Conservation (phyloP, 2,888 invertebrate species). For the Globia sparganii region DNA sequence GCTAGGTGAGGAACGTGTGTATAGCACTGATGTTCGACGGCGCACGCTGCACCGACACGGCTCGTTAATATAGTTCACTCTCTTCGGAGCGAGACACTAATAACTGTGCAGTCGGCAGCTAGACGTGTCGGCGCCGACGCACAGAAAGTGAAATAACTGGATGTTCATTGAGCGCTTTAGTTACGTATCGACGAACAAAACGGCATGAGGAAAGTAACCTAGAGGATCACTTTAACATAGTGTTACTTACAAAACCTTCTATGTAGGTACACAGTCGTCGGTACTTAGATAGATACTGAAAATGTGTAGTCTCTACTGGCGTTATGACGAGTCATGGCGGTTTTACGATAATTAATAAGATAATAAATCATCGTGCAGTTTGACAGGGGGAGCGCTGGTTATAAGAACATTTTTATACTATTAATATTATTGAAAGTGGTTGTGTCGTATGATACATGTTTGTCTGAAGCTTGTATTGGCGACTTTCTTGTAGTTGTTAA, state of each 20-base stretch:
- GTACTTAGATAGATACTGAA: not conserved
- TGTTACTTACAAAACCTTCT: not conserved
- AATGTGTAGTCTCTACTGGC: not conserved
- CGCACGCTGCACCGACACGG: constrained; percentile 32
- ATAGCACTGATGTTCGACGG: constrained; percentile 50
- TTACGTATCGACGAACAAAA: not conserved
- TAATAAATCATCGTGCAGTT: not conserved
- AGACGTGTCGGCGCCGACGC: constrained; percentile 49
- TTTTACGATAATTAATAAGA: constrained; percentile 6
- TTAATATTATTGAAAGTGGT: not conserved
- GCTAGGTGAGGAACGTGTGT: constrained; percentile 71
- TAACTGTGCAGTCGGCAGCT: constrained; percentile 19
- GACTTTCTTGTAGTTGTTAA: not conserved
- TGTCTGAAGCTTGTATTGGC: not conserved
- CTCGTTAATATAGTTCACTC: constrained; percentile 47
- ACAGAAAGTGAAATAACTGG: constrained; percentile 22
- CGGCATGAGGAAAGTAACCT: not conserved
- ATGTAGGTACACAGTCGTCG: not conserved
- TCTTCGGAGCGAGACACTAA: constrained; percentile 19
- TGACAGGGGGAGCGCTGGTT: not conserved
- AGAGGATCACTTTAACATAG: not conserved
- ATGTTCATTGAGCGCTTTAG: not conserved
- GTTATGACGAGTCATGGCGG: not conserved
- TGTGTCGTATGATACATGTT: not conserved
- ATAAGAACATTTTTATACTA: constrained; percentile 7